These are phyloP conservation scores for Anguilla obscura DNA, from an alignment of 2,797 vertebrate genomes.

Conservation along the genomic window DNA sequence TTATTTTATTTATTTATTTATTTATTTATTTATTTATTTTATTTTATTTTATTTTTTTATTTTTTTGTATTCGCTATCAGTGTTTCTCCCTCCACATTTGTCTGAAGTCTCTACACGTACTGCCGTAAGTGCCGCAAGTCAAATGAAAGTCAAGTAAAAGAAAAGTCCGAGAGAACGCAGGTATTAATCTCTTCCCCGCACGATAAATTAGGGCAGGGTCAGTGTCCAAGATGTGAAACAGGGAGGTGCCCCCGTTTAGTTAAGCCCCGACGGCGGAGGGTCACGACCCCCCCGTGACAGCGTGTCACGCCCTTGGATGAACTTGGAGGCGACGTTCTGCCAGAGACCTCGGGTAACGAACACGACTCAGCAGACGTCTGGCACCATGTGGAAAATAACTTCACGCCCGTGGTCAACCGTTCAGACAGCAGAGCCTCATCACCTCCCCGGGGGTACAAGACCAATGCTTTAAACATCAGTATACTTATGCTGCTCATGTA, in stretches of 20 bases:
- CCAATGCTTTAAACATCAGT: neutral
- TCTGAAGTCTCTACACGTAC: neutral
- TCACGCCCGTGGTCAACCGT: neutral
- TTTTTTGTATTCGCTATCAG: neutral
- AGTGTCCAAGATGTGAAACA: neutral
- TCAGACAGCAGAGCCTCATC: neutral
- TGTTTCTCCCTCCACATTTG: neutral
- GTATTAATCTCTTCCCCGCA: neutral
- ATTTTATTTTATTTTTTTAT: neutral
- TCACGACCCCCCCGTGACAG: neutral
- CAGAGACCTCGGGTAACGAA: neutral
- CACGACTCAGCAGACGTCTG: neutral
- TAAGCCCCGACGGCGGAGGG: neutral
- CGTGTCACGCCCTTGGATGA: neutral
- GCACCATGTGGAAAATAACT: neutral
- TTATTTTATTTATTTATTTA: neutral
- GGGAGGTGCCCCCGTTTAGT: neutral
- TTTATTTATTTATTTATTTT: neutral
- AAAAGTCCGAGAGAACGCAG: neutral
- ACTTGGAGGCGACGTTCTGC: neutral
- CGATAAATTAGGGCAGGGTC: neutral
- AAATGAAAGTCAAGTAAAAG: constrained; percentile 16
- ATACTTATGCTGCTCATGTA: neutral
- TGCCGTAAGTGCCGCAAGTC: neutral
- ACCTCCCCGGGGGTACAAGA: neutral